These are phyloP conservation scores for Meandrina meandrites DNA, from an alignment of 92 coral and sea anemone genomes.

Conservation along the genomic window DNA sequence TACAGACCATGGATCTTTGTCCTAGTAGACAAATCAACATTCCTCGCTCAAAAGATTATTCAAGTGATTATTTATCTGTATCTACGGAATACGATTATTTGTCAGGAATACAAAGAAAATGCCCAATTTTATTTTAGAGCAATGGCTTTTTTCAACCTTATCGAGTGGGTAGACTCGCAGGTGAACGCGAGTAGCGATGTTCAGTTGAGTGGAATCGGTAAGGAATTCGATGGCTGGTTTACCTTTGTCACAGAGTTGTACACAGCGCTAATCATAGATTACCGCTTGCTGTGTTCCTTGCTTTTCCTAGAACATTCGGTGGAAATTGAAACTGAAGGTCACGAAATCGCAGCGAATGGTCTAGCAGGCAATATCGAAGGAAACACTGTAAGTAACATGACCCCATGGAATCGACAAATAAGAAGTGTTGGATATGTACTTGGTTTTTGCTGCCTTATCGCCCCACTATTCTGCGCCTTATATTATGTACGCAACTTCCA, in stretches of 20 bases:
- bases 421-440: conserved; percentile 26
- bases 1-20: background rate
- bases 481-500: conserved; percentile 21
- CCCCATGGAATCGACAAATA: conserved; percentile 13
- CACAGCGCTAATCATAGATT: conserved; percentile 64
- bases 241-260: conserved; percentile 26
- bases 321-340: background rate
- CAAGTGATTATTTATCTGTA: conserved; percentile 28
- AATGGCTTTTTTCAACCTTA: conserved; percentile 65
- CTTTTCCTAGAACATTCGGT: conserved; percentile 66
- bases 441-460: conserved; percentile 42
- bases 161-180: conserved; percentile 67
- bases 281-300: conserved; percentile 53
- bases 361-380: too few species aligned
- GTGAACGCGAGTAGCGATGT: conserved; percentile 51
- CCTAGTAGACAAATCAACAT: conserved; percentile 3
- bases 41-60: conserved; percentile 31
- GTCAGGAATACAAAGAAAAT: background rate
- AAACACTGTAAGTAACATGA: conserved; percentile 20
- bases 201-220: conserved; percentile 17
- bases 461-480: conserved; percentile 29
- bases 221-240: conserved; percentile 25
- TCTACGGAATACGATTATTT: conserved; percentile 16
- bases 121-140: conserved; percentile 42
- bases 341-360: background rate